A percentile compares a stretch with the other conserved stretches of the same genome.
Evolutionary conservation across 2,888 invertebrate species (phyloP).

Genomic region (Lacanobia wlatinum): DNA sequence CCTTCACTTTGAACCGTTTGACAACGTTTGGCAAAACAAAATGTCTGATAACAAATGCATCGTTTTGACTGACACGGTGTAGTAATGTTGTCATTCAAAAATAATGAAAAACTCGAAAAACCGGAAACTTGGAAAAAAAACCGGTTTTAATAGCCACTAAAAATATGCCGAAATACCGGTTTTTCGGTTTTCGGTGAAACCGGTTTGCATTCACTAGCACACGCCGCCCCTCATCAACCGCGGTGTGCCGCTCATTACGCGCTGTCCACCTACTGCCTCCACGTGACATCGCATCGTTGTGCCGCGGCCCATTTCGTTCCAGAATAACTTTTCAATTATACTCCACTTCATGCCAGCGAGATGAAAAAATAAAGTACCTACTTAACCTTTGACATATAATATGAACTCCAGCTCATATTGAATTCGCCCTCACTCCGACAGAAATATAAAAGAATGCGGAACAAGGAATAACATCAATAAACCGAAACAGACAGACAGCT

Average conservation of each 20-base stretch:
- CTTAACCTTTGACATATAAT: slow-evolving; percentile 42
- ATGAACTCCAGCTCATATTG: slow-evolving; percentile 25
- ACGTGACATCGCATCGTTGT: background rate
- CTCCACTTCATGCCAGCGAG: background rate
- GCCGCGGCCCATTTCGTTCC: background rate
- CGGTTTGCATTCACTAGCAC: too few relatives aligned
- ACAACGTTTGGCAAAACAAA: too few relatives aligned
- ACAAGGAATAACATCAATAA: slow-evolving; percentile 29
- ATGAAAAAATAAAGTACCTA: slow-evolving; percentile 32
- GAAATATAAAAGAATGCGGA: slow-evolving; percentile 20
- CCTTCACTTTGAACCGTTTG: too few relatives aligned
- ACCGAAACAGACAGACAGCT: slow-evolving; percentile 29
- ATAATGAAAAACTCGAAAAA: too few relatives aligned
- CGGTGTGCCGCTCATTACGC: background rate
- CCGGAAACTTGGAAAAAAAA: too few relatives aligned
- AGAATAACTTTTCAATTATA: slow-evolving; percentile 31
- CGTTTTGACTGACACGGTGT: too few relatives aligned
- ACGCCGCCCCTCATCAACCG: background rate
- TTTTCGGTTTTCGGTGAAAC: too few relatives aligned
- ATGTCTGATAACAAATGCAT: too few relatives aligned
- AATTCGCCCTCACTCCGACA: slow-evolving; percentile 8
- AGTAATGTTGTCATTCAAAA: too few relatives aligned
- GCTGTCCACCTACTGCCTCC: background rate
- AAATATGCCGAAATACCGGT: too few relatives aligned
- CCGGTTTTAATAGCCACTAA: too few relatives aligned